A percentile compares a stretch with the other conserved stretches of the same genome.
phyloP scores from a whole-genome alignment of 2,888 invertebrate genomes.

The Xestoiulus laeticollis region DNA sequence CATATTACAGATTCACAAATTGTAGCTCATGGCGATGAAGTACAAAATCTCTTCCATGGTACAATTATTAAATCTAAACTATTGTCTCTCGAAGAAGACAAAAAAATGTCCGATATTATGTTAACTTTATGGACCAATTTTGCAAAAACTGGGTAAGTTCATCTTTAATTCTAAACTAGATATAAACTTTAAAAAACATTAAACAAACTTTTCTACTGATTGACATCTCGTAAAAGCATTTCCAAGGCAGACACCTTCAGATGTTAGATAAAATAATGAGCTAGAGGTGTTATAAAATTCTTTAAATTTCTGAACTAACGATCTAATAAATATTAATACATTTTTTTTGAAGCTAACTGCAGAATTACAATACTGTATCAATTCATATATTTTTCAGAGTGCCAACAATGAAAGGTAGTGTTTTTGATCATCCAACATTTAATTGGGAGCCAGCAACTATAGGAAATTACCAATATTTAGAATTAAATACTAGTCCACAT shows the following conservation, averaged over 20 bases:
- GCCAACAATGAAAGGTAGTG: not conserved
- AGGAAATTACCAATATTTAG: not conserved
- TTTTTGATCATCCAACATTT: not conserved
- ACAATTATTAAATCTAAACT: not conserved
- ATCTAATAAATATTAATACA: no score
- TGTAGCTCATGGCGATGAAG: conserved; percentile 45
- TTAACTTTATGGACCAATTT: conserved; percentile 23
- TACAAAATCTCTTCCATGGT: conserved; percentile 38
- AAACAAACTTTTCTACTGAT: no score
- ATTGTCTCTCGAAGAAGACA: not conserved
- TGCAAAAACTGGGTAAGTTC: not conserved
- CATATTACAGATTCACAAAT: not conserved
- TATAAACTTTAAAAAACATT: no score
- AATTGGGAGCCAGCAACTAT: not conserved
- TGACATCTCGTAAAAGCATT: no score
- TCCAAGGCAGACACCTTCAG: no score
- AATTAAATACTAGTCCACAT: not conserved
- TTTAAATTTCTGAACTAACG: no score
- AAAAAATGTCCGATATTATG: conserved; percentile 1
- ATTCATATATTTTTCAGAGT: not conserved
- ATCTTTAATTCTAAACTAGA: no score
- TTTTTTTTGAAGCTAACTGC: no score
- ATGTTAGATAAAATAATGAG: no score
- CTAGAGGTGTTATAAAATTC: no score
- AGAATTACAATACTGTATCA: not conserved